Evolutionary conservation across 1,140 invertebrate species (phyloP).

Genomic region (Panonychus citri): DNA sequence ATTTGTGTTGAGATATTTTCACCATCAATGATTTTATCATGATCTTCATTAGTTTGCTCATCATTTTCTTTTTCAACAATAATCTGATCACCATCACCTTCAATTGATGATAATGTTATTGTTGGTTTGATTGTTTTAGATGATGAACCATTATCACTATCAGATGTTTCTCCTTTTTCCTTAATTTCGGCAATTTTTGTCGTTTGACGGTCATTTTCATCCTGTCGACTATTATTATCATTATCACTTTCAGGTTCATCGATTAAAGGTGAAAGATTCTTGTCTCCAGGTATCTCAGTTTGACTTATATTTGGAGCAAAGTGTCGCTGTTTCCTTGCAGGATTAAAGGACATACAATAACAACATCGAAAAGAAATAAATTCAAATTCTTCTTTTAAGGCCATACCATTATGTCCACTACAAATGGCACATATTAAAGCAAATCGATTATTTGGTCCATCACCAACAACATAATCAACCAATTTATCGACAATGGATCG

Average conservation of each 20-base stretch:
- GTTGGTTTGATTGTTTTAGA: no score
- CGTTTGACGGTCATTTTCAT: background rate
- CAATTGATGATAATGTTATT: no score
- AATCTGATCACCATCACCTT: no score
- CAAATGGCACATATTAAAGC: constrained; percentile 81
- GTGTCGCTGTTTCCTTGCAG: constrained; percentile 6
- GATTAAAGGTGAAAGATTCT: background rate
- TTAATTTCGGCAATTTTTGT: no score
- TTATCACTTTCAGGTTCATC: constrained; percentile 3
- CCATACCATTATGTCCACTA: constrained; percentile 86
- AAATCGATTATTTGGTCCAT: constrained; percentile 78
- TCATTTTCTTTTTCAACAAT: no score
- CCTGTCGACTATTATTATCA: background rate
- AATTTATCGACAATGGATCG: constrained; percentile 54
- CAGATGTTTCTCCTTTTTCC: no score
- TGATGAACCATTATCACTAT: no score
- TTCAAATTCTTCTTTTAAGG: constrained; percentile 83
- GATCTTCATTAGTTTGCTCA: no score
- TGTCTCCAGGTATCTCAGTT: background rate
- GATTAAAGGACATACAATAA: constrained; percentile 56
- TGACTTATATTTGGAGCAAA: background rate
- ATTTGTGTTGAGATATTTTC: no score
- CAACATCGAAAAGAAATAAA: constrained; percentile 70
- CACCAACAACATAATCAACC: constrained; percentile 78
- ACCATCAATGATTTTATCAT: no score